These are phyloP conservation scores for Caenorhabditis zanzibari DNA, from an alignment of 2,888 invertebrate genomes.

Conservation along the genomic window DNA sequence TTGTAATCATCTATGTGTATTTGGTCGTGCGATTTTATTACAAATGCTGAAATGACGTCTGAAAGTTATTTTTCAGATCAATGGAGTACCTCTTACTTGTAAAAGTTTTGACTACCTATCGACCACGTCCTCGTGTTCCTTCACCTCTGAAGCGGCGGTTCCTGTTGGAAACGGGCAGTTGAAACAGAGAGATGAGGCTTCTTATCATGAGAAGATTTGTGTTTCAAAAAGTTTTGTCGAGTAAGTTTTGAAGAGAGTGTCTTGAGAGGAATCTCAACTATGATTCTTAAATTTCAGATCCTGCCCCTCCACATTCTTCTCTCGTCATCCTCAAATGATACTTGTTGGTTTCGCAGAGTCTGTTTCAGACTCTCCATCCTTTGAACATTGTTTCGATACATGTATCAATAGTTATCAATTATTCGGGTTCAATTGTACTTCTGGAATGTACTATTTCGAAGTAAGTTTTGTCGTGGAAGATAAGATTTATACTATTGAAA, in stretches of 20 bases:
- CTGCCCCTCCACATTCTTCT: constrained; percentile 80
- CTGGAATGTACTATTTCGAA: constrained; percentile 83
- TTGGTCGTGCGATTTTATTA: neutral
- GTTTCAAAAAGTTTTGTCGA: constrained; percentile 73
- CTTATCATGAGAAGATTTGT: constrained; percentile 83
- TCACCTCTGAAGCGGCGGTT: constrained; percentile 78
- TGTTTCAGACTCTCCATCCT: constrained; percentile 81
- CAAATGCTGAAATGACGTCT: neutral
- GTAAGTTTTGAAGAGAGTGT: constrained; percentile 21
- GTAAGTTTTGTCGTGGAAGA: too few relatives aligned
- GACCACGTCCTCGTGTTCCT: constrained; percentile 47
- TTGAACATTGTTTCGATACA: constrained; percentile 83
- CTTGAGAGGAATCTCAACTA: neutral
- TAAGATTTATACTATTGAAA: too few relatives aligned
- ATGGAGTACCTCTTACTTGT: constrained; percentile 75
- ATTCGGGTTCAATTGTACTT: constrained; percentile 82
- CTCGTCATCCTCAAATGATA: constrained; percentile 83
- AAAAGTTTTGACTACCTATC: constrained; percentile 80
- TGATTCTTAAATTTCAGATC: too few relatives aligned
- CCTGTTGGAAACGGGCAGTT: constrained; percentile 83
- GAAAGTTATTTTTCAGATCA: constrained; percentile 70
- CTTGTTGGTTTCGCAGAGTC: constrained; percentile 83
- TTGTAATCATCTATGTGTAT: too few relatives aligned
- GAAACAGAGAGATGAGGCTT: constrained; percentile 75
- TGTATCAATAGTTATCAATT: constrained; percentile 81